Evolutionary conservation across 1,140 invertebrate species (phyloP).

Genomic region (Papilio glaucus): DNA sequence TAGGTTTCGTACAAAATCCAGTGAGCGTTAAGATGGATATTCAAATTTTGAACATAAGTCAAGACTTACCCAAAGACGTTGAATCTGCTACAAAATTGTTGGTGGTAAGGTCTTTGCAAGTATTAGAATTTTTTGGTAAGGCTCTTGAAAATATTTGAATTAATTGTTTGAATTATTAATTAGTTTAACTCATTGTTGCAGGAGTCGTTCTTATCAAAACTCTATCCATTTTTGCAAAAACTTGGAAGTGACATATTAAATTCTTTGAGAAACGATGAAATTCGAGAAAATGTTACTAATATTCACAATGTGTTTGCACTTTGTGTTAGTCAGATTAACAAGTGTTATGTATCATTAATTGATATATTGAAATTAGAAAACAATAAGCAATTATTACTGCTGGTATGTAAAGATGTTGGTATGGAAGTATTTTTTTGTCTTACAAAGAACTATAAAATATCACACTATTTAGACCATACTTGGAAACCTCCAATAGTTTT

Average conservation of each 20-base stretch:
- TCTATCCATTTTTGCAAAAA: conserved; percentile 58
- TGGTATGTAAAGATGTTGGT: conserved; percentile 48
- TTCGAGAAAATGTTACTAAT: conserved; percentile 46
- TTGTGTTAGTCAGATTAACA: conserved; percentile 76
- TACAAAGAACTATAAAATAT: no score
- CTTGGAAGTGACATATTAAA: conserved; percentile 53
- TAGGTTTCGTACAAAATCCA: neutral
- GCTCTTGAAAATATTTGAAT: neutral
- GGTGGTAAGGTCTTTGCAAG: neutral
- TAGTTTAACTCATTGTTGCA: conserved; percentile 39
- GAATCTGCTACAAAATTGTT: conserved; percentile 20
- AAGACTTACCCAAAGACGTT: conserved; percentile 20
- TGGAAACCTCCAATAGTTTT: no score
- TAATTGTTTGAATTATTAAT: no score
- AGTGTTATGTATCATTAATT: conserved; percentile 64
- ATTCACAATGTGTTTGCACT: conserved; percentile 62
- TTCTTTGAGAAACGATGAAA: conserved; percentile 35
- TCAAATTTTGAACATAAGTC: conserved; percentile 13
- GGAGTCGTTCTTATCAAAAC: conserved; percentile 50
- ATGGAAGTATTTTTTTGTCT: no score
- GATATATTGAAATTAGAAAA: conserved; percentile 67
- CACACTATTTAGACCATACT: no score
- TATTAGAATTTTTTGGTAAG: neutral
- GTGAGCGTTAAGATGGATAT: conserved; percentile 3
- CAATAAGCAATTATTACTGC: conserved; percentile 47